These are phyloP conservation scores for Zonitis immaculata DNA, from an alignment of 2,888 invertebrate species.

Conservation along the genomic window DNA sequence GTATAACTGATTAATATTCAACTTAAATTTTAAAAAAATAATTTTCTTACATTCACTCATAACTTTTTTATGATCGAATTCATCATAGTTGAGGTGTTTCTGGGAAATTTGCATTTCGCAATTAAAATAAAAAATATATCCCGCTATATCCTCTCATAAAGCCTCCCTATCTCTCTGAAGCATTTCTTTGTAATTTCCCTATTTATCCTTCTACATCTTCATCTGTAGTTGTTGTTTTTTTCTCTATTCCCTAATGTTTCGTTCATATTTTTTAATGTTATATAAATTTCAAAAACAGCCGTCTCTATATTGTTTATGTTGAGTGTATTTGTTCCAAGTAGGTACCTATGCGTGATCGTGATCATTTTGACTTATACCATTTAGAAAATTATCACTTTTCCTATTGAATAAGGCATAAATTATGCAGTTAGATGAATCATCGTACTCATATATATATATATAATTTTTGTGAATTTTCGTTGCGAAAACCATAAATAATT, in stretches of 20 bases:
- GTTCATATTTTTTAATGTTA: neutral
- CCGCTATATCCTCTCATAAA: neutral
- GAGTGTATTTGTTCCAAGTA: neutral
- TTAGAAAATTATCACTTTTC: no score
- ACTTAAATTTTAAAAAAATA: constrained; percentile 4
- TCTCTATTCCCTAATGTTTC: neutral
- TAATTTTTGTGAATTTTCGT: no score
- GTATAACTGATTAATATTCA: no score
- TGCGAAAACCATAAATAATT: neutral
- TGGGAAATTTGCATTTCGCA: neutral
- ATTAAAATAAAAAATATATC: neutral
- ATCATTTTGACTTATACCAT: no score
- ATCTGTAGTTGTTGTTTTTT: neutral
- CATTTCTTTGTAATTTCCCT: neutral
- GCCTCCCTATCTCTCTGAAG: neutral
- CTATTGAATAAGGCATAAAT: no score
- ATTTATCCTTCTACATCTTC: neutral
- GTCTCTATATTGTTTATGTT: neutral
- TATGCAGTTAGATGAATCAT: no score
- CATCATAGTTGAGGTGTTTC: neutral
- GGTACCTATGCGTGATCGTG: no score
- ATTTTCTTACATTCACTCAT: no score
- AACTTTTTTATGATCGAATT: neutral
- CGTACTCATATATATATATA: no score
- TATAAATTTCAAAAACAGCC: neutral